Conservation (phyloP, 2,888 invertebrate genomes). For the Rhagophthalmus giganteus region DNA sequence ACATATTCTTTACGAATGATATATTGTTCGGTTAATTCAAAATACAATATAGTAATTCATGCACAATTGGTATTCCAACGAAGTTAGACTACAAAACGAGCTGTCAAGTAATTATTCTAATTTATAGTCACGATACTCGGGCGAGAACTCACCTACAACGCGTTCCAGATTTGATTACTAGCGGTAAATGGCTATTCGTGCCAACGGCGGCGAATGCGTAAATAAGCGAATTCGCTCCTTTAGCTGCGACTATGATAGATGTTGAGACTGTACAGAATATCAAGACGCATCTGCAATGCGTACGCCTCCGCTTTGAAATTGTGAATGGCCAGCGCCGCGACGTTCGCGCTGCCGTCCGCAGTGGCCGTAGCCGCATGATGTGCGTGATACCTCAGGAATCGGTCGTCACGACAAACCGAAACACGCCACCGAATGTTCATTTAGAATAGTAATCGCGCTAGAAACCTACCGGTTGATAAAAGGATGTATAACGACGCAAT, state of each 20-base stretch:
- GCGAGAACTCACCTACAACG: constrained; percentile 35
- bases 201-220: constrained; percentile 30
- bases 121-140: constrained; percentile 44
- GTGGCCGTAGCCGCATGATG: constrained; percentile 38
- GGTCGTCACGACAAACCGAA: constrained; percentile 43
- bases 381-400: constrained; percentile 40
- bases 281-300: constrained; percentile 41
- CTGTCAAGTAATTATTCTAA: constrained; percentile 47
- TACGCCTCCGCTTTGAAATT: constrained; percentile 28
- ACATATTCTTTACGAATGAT: constrained; percentile 30
- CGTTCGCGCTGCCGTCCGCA: constrained; percentile 36
- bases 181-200: constrained; percentile 41
- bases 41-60: constrained; percentile 43
- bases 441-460: constrained; percentile 40
- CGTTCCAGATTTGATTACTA: constrained; percentile 43
- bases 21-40: constrained; percentile 36
- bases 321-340: constrained; percentile 25
- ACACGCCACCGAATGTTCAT: constrained; percentile 49
- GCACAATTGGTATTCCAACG: constrained; percentile 41
- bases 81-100: constrained; percentile 42
- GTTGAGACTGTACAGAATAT: constrained; percentile 15
- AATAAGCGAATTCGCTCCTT: constrained; percentile 20
- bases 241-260: constrained; percentile 15
- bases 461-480: constrained; percentile 31
- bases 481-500: constrained; percentile 32